Percentiles rank a stretch among this genome's conserved stretches.
These are phyloP conservation scores for Melangyna quadrimaculata DNA, from an alignment of 2,888 invertebrate species.

Conservation along the genomic window DNA sequence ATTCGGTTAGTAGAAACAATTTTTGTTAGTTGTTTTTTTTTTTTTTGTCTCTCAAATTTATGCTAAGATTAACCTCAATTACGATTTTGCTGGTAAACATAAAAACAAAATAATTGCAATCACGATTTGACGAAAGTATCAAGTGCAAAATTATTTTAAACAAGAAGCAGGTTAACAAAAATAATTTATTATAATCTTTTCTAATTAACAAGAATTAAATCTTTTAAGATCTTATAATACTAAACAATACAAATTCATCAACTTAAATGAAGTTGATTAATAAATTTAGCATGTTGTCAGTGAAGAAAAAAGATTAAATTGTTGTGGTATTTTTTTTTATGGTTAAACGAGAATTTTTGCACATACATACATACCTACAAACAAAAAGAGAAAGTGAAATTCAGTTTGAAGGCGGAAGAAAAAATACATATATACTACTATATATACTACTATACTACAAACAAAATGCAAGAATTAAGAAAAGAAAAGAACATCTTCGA, in stretches of 20 bases:
- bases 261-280: neutral
- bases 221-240: neutral
- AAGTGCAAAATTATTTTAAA: neutral
- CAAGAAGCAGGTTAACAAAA: too few species aligned
- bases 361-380: neutral
- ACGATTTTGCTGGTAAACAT: neutral
- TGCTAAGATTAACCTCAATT: constrained; percentile 12
- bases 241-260: neutral
- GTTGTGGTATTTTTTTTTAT: constrained; percentile 7
- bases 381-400: constrained; percentile 60
- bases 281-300: neutral
- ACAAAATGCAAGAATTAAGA: neutral
- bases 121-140: neutral
- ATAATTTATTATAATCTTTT: neutral
- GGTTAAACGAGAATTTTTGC: constrained; percentile 26
- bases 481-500: neutral
- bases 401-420: constrained; percentile 32
- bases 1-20: neutral
- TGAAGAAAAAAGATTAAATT: neutral
- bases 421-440: too few species aligned
- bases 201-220: neutral
- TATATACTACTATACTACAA: too few species aligned
- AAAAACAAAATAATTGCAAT: neutral
- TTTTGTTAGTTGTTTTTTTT: too few species aligned
- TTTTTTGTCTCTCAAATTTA: neutral